Evolutionary conservation across 2,888 invertebrate genomes (phyloP).

Genomic region (Himalopsyche kuldschensis): DNA sequence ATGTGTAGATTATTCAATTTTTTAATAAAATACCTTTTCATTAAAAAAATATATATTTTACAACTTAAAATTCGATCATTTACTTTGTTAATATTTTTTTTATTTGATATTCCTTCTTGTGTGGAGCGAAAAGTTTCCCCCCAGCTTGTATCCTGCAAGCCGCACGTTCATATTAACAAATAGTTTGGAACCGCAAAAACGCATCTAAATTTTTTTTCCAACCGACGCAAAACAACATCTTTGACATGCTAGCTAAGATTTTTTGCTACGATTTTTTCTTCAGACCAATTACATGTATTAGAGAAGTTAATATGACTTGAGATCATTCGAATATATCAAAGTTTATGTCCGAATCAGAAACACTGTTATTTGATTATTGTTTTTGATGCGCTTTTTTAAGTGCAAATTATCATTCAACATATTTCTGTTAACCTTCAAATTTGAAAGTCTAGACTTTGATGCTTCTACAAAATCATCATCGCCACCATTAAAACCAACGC

Average conservation of each 20-base stretch:
- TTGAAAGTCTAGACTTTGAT: neutral
- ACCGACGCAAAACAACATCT: neutral
- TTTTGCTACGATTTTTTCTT: neutral
- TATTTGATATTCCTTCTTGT: too few relatives aligned
- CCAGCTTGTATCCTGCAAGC: neutral
- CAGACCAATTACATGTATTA: neutral
- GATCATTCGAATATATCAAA: neutral
- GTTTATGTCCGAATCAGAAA: neutral
- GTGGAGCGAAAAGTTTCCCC: neutral
- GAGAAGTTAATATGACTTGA: neutral
- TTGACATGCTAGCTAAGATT: neutral
- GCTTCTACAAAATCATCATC: neutral
- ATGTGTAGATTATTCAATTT: too few relatives aligned
- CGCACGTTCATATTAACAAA: neutral
- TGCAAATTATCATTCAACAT: neutral
- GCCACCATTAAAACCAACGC: too few relatives aligned
- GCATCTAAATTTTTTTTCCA: slow-evolving; percentile 15
- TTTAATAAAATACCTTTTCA: too few relatives aligned
- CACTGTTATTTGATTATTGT: neutral
- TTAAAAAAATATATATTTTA: too few relatives aligned
- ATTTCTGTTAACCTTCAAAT: neutral
- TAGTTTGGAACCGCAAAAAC: slow-evolving; percentile 21
- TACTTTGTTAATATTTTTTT: too few relatives aligned
- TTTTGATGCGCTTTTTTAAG: neutral
- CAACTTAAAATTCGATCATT: too few relatives aligned